phyloP scores from a whole-genome alignment of 2,797 vertebrate species.

The Cossypha dichroa region DNA sequence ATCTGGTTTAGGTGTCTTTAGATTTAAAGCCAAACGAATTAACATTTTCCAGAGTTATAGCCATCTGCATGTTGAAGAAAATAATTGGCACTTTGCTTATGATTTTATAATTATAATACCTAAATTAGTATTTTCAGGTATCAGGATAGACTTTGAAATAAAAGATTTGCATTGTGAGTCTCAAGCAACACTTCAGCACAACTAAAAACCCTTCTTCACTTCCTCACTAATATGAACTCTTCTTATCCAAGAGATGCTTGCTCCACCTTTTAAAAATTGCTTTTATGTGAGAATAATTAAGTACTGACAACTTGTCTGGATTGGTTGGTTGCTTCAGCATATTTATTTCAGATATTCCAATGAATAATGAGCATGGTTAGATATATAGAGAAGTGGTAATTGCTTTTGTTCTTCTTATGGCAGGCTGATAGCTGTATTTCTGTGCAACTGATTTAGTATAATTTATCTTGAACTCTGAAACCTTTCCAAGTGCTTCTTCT shows the following conservation, averaged over 20 bases:
- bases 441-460: neutral
- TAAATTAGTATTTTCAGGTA: neutral
- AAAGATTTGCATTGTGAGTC: neutral
- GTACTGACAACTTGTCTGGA: neutral
- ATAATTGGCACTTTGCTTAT: neutral
- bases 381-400: conserved; percentile 22
- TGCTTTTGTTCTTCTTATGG: conserved; percentile 38
- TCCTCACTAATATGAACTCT: neutral
- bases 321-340: neutral
- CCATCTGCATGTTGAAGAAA: neutral
- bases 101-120: neutral
- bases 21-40: neutral
- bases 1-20: neutral
- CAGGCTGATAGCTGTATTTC: conserved; percentile 18
- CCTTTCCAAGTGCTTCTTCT: neutral
- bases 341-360: conserved; percentile 39
- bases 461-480: conserved; percentile 33
- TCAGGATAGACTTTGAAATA: neutral
- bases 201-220: neutral
- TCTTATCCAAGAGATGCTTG: neutral
- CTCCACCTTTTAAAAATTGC: neutral
- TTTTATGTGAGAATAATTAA: conserved; percentile 25
- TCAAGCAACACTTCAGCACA: neutral
- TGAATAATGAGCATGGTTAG: conserved; percentile 13
- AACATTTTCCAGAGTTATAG: neutral